Base-by-base conservation (phyloP, 2,113 vertebrate species). In the Burhinus bistriatus region DNA sequence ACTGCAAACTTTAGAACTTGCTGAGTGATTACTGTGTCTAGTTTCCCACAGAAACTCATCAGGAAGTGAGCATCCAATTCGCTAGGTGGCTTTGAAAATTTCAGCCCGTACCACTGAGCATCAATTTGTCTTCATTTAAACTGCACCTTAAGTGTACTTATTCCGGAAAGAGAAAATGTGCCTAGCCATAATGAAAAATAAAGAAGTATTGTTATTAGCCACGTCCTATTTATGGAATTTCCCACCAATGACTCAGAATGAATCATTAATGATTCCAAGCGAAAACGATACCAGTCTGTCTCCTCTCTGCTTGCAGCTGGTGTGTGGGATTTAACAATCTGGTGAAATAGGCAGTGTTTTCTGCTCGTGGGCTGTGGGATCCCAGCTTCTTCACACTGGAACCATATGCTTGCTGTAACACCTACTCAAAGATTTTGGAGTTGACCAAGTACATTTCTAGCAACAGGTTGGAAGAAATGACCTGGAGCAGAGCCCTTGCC, bases 161-260 rank as follows among this genome's bases (percentile, higher is more conserved):
- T 71, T 85, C 89, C 2, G 15, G 90, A 91, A 96, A 89, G 93
- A 95, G 70, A 94, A 70, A 81, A 92, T 92, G 87, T 47, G 62
- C 77, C 54, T 78, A 59, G n/a, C 91, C 1, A 0, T 55, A 69
- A 88, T 68, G 70, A 91, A 85, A 91, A 97, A 96, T 69, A 92
- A 95, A 95, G 75, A 10, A 58, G 52, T 77, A 84, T 94, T 96
- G 92, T 95, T 96, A 77, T 86, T 94, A 93, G 62, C 80, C 84
- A 70, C 25, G 9, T 85, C 95, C 94, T 97, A 93, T 97, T 97
- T 96, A 91, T 95, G 93, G 93, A 88, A 75, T 88, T 96, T 93
- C 91, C 96, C 68, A 91, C 65, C 17, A 68, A 57, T 95, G 95
- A 97, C 91, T 98, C 96, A 95, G 92, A 92, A 91, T 97, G 95